Conservation (phyloP, 2,113 vertebrate genomes). For the Chinchilla lanigera region DNA sequence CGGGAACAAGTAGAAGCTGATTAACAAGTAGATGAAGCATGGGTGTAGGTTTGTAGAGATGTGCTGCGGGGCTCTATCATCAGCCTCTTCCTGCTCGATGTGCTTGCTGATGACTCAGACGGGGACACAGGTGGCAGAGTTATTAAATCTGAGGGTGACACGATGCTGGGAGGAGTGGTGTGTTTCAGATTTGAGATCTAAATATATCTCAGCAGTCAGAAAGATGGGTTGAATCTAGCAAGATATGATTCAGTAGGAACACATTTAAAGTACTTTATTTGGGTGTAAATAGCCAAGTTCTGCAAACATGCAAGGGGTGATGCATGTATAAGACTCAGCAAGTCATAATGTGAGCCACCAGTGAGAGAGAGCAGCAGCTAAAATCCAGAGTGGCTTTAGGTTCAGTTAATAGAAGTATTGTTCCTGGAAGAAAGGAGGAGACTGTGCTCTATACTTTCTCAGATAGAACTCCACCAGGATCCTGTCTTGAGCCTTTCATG, state of each 20-base stretch:
- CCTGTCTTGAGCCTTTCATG: background rate
- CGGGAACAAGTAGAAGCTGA: background rate
- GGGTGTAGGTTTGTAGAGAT: background rate
- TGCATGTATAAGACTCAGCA: rapidly evolving
- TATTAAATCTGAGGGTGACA: background rate
- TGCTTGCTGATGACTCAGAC: background rate
- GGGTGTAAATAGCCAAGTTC: background rate
- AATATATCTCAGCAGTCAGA: background rate
- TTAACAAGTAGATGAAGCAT: background rate
- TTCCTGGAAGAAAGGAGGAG: background rate
- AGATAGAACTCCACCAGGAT: background rate
- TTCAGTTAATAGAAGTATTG: background rate
- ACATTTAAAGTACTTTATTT: background rate
- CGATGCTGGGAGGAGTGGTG: background rate
- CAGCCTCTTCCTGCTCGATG: background rate
- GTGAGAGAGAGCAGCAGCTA: background rate
- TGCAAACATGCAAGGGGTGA: background rate
- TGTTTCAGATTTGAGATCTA: background rate
- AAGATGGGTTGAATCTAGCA: background rate
- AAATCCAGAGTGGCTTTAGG: background rate
- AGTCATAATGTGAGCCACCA: background rate
- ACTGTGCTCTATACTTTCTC: background rate
- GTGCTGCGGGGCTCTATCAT: rapidly evolving
- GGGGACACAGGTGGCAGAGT: conserved; percentile 6
- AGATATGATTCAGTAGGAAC: background rate